Base-by-base conservation (phyloP, 2,113 vertebrate genomes). In the Paradoxurus hermaphroditus region DNA sequence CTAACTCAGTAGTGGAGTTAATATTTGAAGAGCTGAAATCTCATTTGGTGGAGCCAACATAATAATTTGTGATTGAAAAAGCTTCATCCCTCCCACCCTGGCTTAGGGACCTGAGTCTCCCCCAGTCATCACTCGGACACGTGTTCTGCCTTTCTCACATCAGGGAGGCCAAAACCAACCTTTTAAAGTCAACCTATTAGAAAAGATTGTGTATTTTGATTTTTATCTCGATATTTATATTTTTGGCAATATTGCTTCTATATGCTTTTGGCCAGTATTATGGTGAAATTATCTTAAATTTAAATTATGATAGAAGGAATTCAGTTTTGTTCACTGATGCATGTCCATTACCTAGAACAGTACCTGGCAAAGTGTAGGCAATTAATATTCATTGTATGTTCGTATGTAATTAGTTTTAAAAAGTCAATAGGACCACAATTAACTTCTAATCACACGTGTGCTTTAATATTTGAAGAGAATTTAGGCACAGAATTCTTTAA, bases 391-490 rank as follows among this genome's bases (percentile, higher is more conserved):
- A 82, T 34, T 77, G 44, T 36, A 85, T 83, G 11, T 77, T 87
- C n/a, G 27, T 63, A 88, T 25, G 27, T 53, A 82, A 89, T 77
- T 72, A 62, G 29, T 78, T 92, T 95, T 89, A 13, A 88, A 90
- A 93, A 89, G 89, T 89, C 83, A 94, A 2, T 78, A 75, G 13
- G 49, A 49, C 27, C 25, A 39, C 31, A 39, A 19, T 63, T 49
- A 3, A n/a, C 51, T 96, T 79, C 70, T 92, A 77, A 70, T 85
- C 56, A 77, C 34, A 78, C 1, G 10, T 82, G 25, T 12, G 51
- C 25, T 94, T 96, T 77, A 82, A 41, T 68, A 83, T 91, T 94
- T 56, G 15, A 95, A 88, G 39, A 53, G 11, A 95, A 92, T 31
- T 63, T 73, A 62, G 29, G 34, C 34, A 68, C 10, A 27, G 12